These are phyloP conservation scores for Hassar affinis DNA, from an alignment of 2,113 vertebrate genomes.

Conservation along the genomic window DNA sequence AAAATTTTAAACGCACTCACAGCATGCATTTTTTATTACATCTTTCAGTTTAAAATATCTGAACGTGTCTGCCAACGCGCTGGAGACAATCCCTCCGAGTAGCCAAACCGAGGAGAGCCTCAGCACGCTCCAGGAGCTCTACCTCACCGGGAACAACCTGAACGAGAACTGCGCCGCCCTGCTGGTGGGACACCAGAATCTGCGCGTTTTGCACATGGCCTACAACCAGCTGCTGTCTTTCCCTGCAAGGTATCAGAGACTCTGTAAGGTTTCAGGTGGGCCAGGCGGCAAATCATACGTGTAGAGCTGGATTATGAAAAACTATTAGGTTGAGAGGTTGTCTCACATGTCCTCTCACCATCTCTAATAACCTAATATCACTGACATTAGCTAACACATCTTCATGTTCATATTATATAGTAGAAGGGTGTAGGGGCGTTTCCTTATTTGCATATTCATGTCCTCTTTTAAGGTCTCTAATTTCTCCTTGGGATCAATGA, in stretches of 20 bases:
- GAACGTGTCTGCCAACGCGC: constrained; percentile 88
- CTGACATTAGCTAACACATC: background rate
- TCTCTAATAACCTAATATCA: background rate
- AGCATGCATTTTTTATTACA: constrained; percentile 29
- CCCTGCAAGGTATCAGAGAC: constrained; percentile 82
- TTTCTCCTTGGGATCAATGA: background rate
- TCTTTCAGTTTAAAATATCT: constrained; percentile 86
- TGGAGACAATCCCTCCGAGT: constrained; percentile 85
- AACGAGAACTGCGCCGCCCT: constrained; percentile 85
- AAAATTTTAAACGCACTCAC: background rate
- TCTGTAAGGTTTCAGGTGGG: background rate
- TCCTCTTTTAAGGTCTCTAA: background rate
- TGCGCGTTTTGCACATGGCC: constrained; percentile 88
- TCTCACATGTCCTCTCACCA: too few species aligned
- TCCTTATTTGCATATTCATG: background rate
- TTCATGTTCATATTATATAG: too few species aligned
- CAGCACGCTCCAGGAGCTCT: constrained; percentile 89
- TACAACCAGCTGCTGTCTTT: constrained; percentile 91
- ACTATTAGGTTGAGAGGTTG: background rate
- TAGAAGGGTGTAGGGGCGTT: background rate
- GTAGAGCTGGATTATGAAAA: background rate
- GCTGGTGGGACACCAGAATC: constrained; percentile 83
- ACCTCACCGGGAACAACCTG: constrained; percentile 86
- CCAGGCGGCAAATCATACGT: too few species aligned
- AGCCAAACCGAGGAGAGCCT: constrained; percentile 84